These are phyloP conservation scores for Lasioglossum malachurum DNA, from an alignment of 2,888 invertebrate species.

Conservation along the genomic window DNA sequence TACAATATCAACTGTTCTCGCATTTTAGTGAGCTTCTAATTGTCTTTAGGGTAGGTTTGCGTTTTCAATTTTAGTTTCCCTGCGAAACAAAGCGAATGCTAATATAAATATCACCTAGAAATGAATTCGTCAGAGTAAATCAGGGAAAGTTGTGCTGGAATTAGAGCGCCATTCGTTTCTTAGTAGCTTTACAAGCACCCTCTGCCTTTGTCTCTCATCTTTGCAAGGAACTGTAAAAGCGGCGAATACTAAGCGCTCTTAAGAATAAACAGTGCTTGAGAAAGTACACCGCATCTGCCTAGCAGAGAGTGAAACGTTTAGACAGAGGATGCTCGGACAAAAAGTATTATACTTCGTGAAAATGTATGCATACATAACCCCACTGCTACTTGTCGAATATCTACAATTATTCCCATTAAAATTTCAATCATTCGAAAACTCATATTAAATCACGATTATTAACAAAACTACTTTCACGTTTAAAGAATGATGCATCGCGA, in stretches of 20 bases:
- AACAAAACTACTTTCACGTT: neutral
- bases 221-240: constrained; percentile 11
- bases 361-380: neutral
- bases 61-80: neutral
- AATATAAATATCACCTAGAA: neutral
- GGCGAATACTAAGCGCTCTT: constrained; percentile 17
- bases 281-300: neutral
- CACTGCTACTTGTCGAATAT: neutral
- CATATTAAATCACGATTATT: neutral
- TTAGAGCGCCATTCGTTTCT: constrained; percentile 1
- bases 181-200: neutral
- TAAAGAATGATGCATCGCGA: no score
- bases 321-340: neutral
- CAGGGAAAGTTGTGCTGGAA: neutral
- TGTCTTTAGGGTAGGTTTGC: neutral
- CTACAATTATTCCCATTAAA: neutral
- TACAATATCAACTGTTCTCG: neutral
- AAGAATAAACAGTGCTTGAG: constrained; percentile 17
- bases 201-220: constrained; percentile 1
- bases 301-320: neutral
- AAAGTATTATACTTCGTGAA: neutral
- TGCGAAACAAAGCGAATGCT: neutral
- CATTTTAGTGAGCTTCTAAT: neutral
- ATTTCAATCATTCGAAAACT: neutral
- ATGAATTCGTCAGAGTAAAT: neutral